phyloP scores from a whole-genome alignment of 1,140 invertebrate genomes.

The Drosophila ohnishii region DNA sequence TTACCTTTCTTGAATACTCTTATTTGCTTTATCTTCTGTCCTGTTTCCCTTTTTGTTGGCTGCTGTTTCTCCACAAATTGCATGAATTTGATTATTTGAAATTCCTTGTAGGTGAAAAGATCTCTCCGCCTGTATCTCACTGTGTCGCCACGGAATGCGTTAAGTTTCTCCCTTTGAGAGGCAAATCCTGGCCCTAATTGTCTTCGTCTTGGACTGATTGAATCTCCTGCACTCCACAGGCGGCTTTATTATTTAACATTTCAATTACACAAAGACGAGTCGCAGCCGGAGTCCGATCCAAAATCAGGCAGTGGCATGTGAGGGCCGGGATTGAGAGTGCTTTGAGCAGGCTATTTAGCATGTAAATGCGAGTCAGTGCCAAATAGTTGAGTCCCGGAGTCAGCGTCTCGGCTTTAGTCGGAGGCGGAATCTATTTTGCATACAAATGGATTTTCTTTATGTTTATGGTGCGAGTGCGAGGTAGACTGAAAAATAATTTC shows the following conservation, averaged over 20 bases:
- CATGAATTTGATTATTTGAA: conserved; percentile 72
- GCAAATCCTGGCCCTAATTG: conserved; percentile 63
- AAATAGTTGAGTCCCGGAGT: conserved; percentile 66
- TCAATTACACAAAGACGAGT: conserved; percentile 65
- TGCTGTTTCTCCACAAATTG: conserved; percentile 53
- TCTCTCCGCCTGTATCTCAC: background rate
- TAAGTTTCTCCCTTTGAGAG: conserved; percentile 43
- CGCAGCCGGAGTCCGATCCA: conserved; percentile 38
- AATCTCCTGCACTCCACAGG: conserved; percentile 69
- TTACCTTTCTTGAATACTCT: background rate
- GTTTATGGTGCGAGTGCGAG: conserved; percentile 50
- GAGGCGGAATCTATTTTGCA: conserved; percentile 70
- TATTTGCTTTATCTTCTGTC: background rate
- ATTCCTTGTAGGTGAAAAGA: conserved; percentile 43
- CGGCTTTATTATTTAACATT: conserved; percentile 79
- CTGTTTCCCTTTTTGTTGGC: conserved; percentile 6
- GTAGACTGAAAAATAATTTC: conserved; percentile 73
- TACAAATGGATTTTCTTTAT: conserved; percentile 82
- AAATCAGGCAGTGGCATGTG: conserved; percentile 52
- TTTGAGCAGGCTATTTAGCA: conserved; percentile 72
- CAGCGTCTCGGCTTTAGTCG: conserved; percentile 21
- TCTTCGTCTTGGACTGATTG: conserved; percentile 70
- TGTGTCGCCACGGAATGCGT: background rate
- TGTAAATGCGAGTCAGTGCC: conserved; percentile 72
- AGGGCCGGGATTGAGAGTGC: conserved; percentile 33